Conservation (phyloP, 2,113 vertebrate genomes). For the Ictalurus punctatus region DNA sequence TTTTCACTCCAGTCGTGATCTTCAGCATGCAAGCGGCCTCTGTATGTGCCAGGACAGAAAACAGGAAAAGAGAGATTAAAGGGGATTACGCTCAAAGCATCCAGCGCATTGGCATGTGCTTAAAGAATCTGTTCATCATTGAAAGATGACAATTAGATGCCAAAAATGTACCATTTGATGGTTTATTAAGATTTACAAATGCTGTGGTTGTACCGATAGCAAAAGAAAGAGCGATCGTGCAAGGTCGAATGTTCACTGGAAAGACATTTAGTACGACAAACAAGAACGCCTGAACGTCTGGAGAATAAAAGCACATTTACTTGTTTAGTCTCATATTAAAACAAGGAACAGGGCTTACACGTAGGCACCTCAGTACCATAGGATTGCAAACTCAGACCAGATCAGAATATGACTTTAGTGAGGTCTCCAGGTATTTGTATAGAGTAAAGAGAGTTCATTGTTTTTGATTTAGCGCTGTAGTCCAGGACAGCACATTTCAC, state of each 20-base stretch:
- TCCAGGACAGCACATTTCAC: not conserved
- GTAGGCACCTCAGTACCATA: not conserved
- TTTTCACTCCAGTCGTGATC: conserved; percentile 48
- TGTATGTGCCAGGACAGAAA: conserved; percentile 38
- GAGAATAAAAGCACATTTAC: conserved; percentile 36
- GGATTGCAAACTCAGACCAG: not conserved
- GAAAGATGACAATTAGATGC: not conserved
- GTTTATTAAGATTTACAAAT: conserved; percentile 23
- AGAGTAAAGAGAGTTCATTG: not conserved
- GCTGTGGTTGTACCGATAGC: not conserved
- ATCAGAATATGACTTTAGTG: not conserved
- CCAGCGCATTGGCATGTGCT: conserved; percentile 40
- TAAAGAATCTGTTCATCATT: conserved; percentile 39
- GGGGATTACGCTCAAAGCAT: conserved; percentile 28
- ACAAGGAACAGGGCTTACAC: not conserved
- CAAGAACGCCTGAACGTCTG: not conserved
- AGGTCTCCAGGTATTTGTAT: not conserved
- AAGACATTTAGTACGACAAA: not conserved
- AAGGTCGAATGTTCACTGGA: conserved; percentile 8
- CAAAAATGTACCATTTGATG: conserved; percentile 15
- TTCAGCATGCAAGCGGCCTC: conserved; percentile 29
- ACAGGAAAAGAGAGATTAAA: conserved; percentile 60
- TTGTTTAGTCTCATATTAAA: conserved; percentile 39
- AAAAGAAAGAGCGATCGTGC: not conserved
- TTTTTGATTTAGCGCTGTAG: not conserved